These are phyloP conservation scores for Rhorus exstirpatorius DNA, from an alignment of 2,888 invertebrate genomes.

Conservation along the genomic window DNA sequence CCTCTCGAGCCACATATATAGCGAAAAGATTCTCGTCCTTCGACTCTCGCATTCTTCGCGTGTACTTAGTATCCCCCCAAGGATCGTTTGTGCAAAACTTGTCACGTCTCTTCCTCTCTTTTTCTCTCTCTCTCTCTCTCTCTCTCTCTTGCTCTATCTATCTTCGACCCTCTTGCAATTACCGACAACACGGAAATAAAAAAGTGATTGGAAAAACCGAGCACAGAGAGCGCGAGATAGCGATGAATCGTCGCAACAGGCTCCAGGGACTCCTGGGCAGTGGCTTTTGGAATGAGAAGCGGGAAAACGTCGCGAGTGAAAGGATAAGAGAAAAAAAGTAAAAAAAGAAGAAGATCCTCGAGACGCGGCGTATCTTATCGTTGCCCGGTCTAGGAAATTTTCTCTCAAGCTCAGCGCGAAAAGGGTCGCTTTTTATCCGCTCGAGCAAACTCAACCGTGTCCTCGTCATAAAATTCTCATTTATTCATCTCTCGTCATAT, in stretches of 20 bases:
- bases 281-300: constrained; percentile 35
- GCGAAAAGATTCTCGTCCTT: constrained; percentile 33
- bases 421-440: constrained; percentile 22
- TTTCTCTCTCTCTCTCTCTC: background rate
- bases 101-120: constrained; percentile 25
- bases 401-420: constrained; percentile 19
- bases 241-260: background rate
- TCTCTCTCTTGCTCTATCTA: background rate
- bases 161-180: constrained; percentile 42
- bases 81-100: constrained; percentile 36
- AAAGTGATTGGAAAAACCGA: constrained; percentile 53
- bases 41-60: constrained; percentile 36
- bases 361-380: constrained; percentile 54
- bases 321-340: background rate
- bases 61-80: constrained; percentile 36
- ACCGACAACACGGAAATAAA: constrained; percentile 54
- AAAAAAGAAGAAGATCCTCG: constrained; percentile 24
- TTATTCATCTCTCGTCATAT: constrained; percentile 10
- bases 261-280: background rate
- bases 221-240: background rate
- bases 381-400: constrained; percentile 48
- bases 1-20: constrained; percentile 18
- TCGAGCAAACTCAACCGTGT: constrained; percentile 6
- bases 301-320: constrained; percentile 6
- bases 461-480: background rate